A percentile compares a stretch with the other conserved stretches of the same genome.
Conservation (phyloP, 2,888 invertebrate species). For the Patella depressa region DNA sequence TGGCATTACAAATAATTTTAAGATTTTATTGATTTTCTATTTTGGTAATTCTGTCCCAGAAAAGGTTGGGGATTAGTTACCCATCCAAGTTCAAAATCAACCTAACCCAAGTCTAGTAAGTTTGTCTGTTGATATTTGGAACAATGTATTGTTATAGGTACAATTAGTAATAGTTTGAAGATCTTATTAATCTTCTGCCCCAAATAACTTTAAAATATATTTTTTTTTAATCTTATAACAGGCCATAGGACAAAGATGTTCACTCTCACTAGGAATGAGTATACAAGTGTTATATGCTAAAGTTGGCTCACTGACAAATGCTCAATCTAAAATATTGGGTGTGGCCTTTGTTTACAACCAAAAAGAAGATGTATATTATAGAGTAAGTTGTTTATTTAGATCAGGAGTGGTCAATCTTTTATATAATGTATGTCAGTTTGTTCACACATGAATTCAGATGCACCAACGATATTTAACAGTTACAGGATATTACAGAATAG, state of each 20-base stretch:
- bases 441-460: too few relatives aligned
- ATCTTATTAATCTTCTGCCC: too few relatives aligned
- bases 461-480: not conserved
- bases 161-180: too few relatives aligned
- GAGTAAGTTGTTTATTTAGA: slow-evolving; percentile 36
- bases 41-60: slow-evolving; percentile 61
- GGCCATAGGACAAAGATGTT: slow-evolving; percentile 38
- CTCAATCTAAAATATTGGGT: slow-evolving; percentile 74
- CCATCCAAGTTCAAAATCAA: slow-evolving; percentile 46
- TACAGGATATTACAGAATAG: too few relatives aligned
- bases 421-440: too few relatives aligned
- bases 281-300: slow-evolving; percentile 73
- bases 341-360: slow-evolving; percentile 60
- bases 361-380: slow-evolving; percentile 43
- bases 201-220: not conserved
- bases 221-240: not conserved
- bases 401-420: too few relatives aligned
- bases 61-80: slow-evolving; percentile 67
- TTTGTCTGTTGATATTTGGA: not conserved
- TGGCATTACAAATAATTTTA: too few relatives aligned
- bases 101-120: slow-evolving; percentile 34
- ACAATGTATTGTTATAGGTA: too few relatives aligned
- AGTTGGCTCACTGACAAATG: slow-evolving; percentile 72
- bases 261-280: slow-evolving; percentile 60
- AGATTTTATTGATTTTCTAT: slow-evolving; percentile 32